Evolutionary conservation across 2,113 vertebrate genomes (phyloP).

Genomic region (Laterallus jamaicensis): DNA sequence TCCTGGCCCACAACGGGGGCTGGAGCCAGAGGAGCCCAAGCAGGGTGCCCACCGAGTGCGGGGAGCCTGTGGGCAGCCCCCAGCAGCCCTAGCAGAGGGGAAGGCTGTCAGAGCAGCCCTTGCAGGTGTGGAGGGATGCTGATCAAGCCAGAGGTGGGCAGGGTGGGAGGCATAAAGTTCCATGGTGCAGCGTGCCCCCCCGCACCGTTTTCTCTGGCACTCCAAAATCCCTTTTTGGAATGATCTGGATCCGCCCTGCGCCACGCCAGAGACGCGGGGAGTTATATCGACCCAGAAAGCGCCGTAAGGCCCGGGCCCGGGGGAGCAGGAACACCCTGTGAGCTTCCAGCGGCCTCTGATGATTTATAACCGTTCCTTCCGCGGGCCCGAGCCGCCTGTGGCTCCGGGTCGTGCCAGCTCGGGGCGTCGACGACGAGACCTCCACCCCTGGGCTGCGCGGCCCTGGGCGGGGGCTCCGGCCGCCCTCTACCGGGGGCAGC

Average conservation of each 20-base stretch:
- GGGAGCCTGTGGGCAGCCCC: background rate
- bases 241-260: background rate
- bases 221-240: background rate
- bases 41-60: background rate
- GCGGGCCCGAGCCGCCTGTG: background rate
- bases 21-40: background rate
- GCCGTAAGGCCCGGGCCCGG: accelerated
- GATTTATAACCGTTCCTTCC: background rate
- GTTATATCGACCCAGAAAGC: background rate
- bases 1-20: accelerated
- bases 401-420: too few relatives aligned
- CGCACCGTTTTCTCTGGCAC: background rate
- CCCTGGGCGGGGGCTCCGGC: background rate
- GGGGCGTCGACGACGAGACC: background rate
- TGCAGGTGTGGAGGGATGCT: background rate
- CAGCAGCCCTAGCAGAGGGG: background rate
- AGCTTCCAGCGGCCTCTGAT: accelerated
- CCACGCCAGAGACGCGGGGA: background rate
- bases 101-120: background rate
- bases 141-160: too few relatives aligned
- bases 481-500: background rate
- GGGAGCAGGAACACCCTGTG: background rate
- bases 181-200: background rate
- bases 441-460: background rate
- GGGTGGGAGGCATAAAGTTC: too few relatives aligned